Percentiles rank a stretch among this genome's conserved stretches.
Evolutionary conservation across 2,113 vertebrate genomes (phyloP).

Genomic region (Oreochromis spilurus): DNA sequence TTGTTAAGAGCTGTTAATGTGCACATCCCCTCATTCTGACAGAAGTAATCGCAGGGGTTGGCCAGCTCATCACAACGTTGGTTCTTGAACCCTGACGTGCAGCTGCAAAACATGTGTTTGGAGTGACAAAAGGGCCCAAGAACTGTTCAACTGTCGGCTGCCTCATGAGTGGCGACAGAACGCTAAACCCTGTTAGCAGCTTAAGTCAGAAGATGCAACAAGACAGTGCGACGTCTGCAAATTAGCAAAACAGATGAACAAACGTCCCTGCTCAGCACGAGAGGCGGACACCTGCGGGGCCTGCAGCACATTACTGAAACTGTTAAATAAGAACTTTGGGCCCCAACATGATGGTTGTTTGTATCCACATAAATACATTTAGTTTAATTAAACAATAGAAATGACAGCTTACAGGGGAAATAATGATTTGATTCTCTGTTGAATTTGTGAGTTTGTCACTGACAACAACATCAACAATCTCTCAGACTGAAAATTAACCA

Average conservation of each 20-base stretch:
- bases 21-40: constrained; percentile 99
- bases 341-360: neutral
- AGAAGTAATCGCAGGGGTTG: constrained; percentile 99
- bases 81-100: constrained; percentile 99
- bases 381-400: neutral
- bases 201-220: neutral
- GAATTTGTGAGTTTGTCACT: neutral
- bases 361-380: neutral
- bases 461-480: neutral
- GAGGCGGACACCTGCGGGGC: neutral
- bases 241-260: constrained; percentile 24
- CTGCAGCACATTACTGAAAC: neutral
- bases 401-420: neutral
- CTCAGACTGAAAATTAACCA: neutral
- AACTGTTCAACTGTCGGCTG: constrained; percentile 27
- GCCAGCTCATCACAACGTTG: constrained; percentile 99
- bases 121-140: constrained; percentile 55
- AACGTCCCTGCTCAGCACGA: neutral
- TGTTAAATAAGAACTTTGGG: neutral
- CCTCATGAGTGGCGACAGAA: constrained; percentile 18
- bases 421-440: neutral
- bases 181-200: constrained; percentile 3
- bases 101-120: constrained; percentile 98
- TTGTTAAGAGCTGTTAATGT: constrained; percentile 99
- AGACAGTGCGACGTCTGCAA: constrained; percentile 1